Base-by-base conservation (phyloP, 2,797 vertebrate genomes). In the Delichon dasypus region DNA sequence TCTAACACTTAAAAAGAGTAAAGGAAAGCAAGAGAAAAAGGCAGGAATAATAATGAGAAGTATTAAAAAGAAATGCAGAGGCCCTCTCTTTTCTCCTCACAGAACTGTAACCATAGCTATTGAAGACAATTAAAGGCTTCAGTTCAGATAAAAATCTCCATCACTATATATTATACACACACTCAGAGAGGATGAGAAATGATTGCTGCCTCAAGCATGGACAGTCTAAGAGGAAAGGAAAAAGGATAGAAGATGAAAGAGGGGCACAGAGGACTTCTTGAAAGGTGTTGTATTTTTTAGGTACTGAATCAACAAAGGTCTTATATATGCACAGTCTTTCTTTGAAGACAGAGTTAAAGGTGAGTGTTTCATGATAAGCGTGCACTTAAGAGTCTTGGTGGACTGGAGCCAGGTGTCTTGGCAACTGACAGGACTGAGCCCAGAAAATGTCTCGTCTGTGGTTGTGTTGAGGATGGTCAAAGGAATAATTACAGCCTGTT, bases 31-130 rank as follows among this genome's bases (percentile, higher is more conserved):
- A 83, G 72, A 88, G 55, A 48, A 87, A 88, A 45, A 74, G 25
- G n/a, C 29, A 89, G 90, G 79, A 96, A 94, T 95, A 93, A 93
- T 88, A 90, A 96, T 77, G 45, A 95, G 47, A 21, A 45, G 55
- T 91, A 70, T 61, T 62, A 74, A 71, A 87, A 89, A 68, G 22
- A 67, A 93, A 89, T 38, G 10, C 47, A 60, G 14, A 48, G 11
- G 40, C 20, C 11, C 12, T 84, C 38, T 68, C 44, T 92, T 86
- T 85, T 78, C 51, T 93, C 61, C 54, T 93, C 38, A 62, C 73
- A 73, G 34, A 91, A 57, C 51, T 61, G 19, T 54, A 89, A 72
- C 68, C 58, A 84, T 27, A 66, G 40, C 73, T 78, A 67, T 11
- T 81, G 87, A 93, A 84, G 70, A 66, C 87, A 94, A 89, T 78